Conservation (phyloP, 2,797 vertebrate genomes). For the Acridotheres tristis region DNA sequence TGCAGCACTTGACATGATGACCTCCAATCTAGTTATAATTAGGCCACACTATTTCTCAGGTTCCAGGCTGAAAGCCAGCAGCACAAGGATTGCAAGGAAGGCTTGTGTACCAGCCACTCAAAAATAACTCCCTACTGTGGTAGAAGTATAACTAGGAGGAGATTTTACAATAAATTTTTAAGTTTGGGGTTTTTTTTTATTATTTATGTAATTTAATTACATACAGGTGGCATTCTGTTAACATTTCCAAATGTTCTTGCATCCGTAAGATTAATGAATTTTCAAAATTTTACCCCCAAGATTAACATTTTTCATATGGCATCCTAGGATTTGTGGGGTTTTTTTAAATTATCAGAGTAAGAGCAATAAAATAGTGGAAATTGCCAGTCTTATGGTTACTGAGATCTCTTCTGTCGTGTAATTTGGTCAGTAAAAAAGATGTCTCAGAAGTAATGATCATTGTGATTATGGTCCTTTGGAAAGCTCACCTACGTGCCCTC, state of each 20-base stretch:
- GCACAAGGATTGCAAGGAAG: not conserved
- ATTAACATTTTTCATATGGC: not conserved
- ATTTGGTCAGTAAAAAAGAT: not conserved
- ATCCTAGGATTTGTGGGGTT: not conserved
- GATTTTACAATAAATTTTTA: not conserved
- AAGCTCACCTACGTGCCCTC: not conserved
- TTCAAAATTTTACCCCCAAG: not conserved
- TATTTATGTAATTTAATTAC: not conserved
- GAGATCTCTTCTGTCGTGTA: not conserved
- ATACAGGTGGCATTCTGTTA: not conserved
- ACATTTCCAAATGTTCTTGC: not conserved
- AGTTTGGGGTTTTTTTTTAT: not conserved
- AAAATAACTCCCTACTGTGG: not conserved
- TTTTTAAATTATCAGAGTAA: not conserved
- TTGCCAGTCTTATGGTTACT: not conserved
- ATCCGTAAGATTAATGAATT: not conserved
- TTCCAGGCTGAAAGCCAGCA: not conserved
- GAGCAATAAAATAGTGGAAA: not conserved
- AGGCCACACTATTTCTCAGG: not conserved
- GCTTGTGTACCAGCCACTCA: not conserved
- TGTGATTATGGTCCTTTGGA: not conserved
- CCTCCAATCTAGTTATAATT: not conserved
- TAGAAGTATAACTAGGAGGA: not conserved
- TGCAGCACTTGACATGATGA: not conserved
- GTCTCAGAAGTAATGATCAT: not conserved